Evolutionary conservation across 92 coral and sea anemone species (phyloP), one percentile per base, ranked within the genome.

Genomic region (Diadumene lineata): DNA sequence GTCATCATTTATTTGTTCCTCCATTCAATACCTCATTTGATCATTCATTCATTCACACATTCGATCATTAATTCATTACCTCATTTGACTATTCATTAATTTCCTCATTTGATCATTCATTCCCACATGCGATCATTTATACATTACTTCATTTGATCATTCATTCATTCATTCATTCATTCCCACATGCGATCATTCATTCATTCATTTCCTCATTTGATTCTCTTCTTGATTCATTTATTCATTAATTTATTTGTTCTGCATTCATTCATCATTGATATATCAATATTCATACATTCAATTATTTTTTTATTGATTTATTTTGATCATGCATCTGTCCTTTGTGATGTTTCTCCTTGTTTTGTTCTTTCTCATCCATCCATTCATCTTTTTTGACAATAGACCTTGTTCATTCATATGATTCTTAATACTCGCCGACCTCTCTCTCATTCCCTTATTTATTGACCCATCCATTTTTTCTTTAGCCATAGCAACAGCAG

Each of bases 401-500:
- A n/a, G n/a, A n/a, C n/a, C n/a, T n/a, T n/a, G n/a, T n/a, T 38
- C 48, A 38, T 6, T 38, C 48, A 4, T 38, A 4, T 38, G 7
- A 38, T 38, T 38, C 48, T 4, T 38, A 38, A 38, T 38, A 38
- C 13, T 38, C 6, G 7, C 7, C 48, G 13, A 38, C 13, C 48
- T 4, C 13, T 38, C 48, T 4, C 13, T 38, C 48, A 13, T 38
- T 38, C 48, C 6, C 13, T 38, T 38, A 38, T 38, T 38, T 13
- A 38, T 38, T 38, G 7, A 38, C 13, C 48, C 48, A 38, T 38
- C 13, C 48, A 38, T 38, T 38, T 24, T 29, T 50, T 74, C 28
- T 22, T 1, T 46, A 93, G 98, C 89, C 33, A 91, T 94, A 50
- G 92, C 97, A 1, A 94, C 98, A 11, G 98, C 92, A 19, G 98